Percentiles rank a stretch among this genome's conserved stretches.
Conservation (phyloP, 2,797 vertebrate species). For the Columba guinea region DNA sequence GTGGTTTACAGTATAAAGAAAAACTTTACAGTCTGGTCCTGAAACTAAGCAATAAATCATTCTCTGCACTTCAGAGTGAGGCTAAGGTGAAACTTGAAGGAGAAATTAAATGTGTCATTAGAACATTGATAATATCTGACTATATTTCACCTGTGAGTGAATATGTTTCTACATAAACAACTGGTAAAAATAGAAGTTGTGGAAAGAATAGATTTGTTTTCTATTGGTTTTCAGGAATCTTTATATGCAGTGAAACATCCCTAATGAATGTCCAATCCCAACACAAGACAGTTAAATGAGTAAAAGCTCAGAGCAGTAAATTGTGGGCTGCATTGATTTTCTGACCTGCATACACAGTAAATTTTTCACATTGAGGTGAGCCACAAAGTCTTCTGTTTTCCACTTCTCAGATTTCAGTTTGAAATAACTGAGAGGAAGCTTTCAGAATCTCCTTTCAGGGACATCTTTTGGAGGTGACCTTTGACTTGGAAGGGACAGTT, state of each 20-base stretch:
- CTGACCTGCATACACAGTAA: constrained; percentile 38
- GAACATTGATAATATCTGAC: background rate
- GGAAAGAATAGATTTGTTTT: constrained; percentile 15
- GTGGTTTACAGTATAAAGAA: background rate
- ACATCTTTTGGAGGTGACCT: constrained; percentile 63
- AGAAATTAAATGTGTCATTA: background rate
- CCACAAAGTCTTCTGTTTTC: constrained; percentile 27
- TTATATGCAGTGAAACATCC: background rate
- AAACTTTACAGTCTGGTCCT: background rate
- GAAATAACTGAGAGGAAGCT: constrained; percentile 41
- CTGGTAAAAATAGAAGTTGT: background rate
- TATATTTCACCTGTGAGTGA: background rate
- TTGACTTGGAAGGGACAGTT: constrained; percentile 24
- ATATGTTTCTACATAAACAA: background rate
- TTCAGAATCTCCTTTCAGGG: constrained; percentile 38
- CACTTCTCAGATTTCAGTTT: constrained; percentile 26
- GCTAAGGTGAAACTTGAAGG: background rate
- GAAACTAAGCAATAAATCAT: background rate
- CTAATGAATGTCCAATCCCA: background rate
- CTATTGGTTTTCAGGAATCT: background rate
- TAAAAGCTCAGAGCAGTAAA: constrained; percentile 39
- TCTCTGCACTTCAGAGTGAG: background rate
- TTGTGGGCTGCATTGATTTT: constrained; percentile 60
- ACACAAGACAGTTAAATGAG: constrained; percentile 44
- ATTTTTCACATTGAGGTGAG: constrained; percentile 29